Evolutionary conservation across 2,113 vertebrate genomes (phyloP), one percentile per base, ranked within the genome.

Genomic region (Loxodonta africana): DNA sequence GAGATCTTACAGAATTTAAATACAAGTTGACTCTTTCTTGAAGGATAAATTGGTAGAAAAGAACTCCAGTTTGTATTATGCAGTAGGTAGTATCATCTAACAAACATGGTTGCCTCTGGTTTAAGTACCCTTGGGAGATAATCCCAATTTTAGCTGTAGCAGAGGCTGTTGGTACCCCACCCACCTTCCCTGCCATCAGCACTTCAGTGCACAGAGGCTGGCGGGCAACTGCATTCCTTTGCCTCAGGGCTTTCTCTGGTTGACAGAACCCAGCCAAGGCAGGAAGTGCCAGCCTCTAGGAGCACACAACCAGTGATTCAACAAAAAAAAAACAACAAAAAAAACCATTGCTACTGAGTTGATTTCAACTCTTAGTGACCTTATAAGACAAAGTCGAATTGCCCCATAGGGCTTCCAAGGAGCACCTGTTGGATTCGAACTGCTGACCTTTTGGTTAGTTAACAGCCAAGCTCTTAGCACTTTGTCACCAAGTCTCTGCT

Each of bases 31-130:
- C 8, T 73, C 46, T 33, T 71, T 84, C 89, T 60, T 23, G 44
- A 83, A 91, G 78, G 73, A 46, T 80, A 62, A 37, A 91, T 92
- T 83, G 69, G 33, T 95, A 71, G 57, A 71, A 57, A 65, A 80
- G 17, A 26, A 46, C 80, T 84, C 37, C 62, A 1, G n/a, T 73
- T 25, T 92, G 44, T 92, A n/a, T 87, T 89, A 28, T 51, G 44
- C n/a, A 46, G 26, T 78, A 23, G 25, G 20, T 18, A 10, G 12
- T 96, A 8, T 84, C n/a, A 7, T 44, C 1, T 26, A 23, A 53
- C 26, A 60, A 67, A 57, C 0, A 5, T 7, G 53, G 71, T 53
- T 67, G 25, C 62, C 57, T 83, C 57, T 88, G 60, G 20, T 37
- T 77, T 82, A 85, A 85, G n/a, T 57, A 37, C 25, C 15, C 23